A percentile compares a stretch with the other conserved stretches of the same genome.
Evolutionary conservation across 2,797 vertebrate genomes (phyloP).

Genomic region (Aythya fuligula): DNA sequence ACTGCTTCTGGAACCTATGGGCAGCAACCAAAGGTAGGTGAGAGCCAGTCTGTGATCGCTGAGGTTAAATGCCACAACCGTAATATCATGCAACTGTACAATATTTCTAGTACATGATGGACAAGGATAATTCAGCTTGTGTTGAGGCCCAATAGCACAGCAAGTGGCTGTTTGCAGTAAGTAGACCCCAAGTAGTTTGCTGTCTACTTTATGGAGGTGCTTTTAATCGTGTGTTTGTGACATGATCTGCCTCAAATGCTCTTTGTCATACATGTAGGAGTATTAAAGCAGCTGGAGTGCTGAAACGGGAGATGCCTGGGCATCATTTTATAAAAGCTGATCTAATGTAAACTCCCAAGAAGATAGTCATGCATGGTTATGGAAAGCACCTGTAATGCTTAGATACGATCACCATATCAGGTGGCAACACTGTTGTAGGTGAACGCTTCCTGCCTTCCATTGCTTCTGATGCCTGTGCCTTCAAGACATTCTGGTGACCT

Average conservation of each 20-base stretch:
- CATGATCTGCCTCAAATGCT: conserved; percentile 15
- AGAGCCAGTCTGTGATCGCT: background rate
- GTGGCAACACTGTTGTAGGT: background rate
- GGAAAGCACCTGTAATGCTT: background rate
- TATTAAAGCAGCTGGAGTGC: conserved; percentile 42
- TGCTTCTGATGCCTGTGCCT: background rate
- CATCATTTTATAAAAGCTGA: background rate
- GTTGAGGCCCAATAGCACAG: background rate
- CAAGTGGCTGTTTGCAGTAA: background rate
- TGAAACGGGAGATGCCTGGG: background rate
- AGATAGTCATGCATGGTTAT: background rate
- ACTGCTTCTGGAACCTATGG: background rate
- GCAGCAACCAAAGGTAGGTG: background rate
- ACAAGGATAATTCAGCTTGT: background rate
- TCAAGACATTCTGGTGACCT: background rate
- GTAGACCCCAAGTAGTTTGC: background rate
- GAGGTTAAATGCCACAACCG: background rate
- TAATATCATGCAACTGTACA: background rate
- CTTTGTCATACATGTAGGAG: background rate
- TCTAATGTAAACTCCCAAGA: background rate
- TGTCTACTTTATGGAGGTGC: background rate
- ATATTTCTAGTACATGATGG: background rate
- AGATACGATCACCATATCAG: rapidly evolving
- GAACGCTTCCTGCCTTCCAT: background rate
- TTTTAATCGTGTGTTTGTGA: background rate